A percentile compares a stretch with the other conserved stretches of the same genome.
Conservation (phyloP, 2,888 invertebrate species). For the Tenodera sinensis region DNA sequence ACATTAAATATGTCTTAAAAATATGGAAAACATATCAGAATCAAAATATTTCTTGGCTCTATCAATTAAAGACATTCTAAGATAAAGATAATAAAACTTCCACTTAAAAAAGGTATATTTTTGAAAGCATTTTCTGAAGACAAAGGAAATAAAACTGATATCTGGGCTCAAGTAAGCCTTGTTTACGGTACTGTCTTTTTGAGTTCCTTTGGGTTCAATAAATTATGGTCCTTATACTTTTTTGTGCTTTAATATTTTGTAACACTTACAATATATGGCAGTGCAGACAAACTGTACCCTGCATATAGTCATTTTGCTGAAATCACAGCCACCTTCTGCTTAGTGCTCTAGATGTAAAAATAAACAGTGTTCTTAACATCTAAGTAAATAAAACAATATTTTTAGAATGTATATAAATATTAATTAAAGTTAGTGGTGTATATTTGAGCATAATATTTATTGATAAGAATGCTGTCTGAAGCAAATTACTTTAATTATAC, state of each 20-base stretch:
- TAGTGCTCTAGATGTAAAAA: neutral
- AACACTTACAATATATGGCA: neutral
- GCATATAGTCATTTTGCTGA: neutral
- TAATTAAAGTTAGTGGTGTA: no score
- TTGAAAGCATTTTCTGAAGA: no score
- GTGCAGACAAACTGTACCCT: neutral
- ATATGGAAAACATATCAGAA: no score
- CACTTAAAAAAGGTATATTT: no score
- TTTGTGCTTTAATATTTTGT: neutral
- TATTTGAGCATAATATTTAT: neutral
- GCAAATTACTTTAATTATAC: neutral
- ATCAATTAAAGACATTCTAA: no score
- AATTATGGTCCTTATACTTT: neutral
- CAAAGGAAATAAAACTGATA: no score
- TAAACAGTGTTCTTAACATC: neutral
- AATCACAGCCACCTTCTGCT: neutral
- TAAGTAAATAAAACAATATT: neutral
- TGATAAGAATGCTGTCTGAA: neutral
- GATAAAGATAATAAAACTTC: no score
- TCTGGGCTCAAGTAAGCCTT: no score
- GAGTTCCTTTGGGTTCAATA: neutral
- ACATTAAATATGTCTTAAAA: no score
- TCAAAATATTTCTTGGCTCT: no score
- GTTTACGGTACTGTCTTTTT: no score
- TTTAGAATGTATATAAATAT: no score